Percentiles rank a stretch among this genome's conserved stretches.
Conservation (phyloP, 2,113 vertebrate species). For the Macquaria australasica region DNA sequence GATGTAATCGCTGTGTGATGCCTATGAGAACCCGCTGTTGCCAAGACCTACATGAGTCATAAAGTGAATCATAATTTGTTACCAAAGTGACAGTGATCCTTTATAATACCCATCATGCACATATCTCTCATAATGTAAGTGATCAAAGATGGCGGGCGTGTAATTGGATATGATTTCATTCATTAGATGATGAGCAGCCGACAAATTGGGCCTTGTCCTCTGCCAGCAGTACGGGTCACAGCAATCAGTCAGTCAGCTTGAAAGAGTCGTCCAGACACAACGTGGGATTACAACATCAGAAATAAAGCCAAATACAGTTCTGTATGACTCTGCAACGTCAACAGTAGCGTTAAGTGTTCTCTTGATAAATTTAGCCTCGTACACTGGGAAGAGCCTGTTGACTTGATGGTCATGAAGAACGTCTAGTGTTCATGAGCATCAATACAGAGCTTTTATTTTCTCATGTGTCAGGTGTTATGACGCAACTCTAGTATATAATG, state of each 20-base stretch:
- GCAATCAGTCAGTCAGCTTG: constrained; percentile 57
- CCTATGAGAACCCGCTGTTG: constrained; percentile 7
- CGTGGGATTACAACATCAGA: constrained; percentile 35
- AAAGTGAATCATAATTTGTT: constrained; percentile 65
- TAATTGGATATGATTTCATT: constrained; percentile 80
- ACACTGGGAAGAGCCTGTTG: constrained; percentile 30
- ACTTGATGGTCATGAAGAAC: constrained; percentile 33
- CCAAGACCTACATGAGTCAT: constrained; percentile 65
- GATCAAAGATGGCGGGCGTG: constrained; percentile 72
- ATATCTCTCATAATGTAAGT: constrained; percentile 56
- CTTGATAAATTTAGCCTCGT: constrained; percentile 47
- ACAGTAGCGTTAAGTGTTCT: constrained; percentile 19
- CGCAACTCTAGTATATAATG: constrained; percentile 6
- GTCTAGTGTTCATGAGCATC: constrained; percentile 20
- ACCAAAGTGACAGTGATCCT: constrained; percentile 63
- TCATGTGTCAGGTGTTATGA: constrained; percentile 21
- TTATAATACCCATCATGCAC: constrained; percentile 63
- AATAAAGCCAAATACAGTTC: constrained; percentile 18
- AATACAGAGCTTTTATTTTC: constrained; percentile 17
- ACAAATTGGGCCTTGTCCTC: constrained; percentile 78
- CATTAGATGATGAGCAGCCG: constrained; percentile 71
- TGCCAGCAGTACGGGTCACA: constrained; percentile 64
- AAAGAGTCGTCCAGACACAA: constrained; percentile 54
- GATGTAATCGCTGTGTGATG: constrained; percentile 20
- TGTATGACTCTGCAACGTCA: constrained; percentile 15